These are phyloP conservation scores for Morinoia aosen DNA, from an alignment of 2,888 invertebrate species.

Conservation along the genomic window DNA sequence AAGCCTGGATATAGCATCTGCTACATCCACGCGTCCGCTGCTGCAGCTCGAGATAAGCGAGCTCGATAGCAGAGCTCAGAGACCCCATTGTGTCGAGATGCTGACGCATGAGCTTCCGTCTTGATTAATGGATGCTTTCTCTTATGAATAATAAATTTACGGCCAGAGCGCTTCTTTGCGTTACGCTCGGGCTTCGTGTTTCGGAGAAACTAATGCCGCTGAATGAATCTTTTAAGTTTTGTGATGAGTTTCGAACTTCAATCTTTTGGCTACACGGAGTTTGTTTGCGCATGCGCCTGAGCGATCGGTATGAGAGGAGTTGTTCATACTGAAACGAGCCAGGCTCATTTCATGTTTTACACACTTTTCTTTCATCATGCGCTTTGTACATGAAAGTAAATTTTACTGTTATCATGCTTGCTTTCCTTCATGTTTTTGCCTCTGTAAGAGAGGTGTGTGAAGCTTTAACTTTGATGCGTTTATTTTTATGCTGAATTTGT, in stretches of 20 bases:
- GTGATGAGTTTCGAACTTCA: neutral
- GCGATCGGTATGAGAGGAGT: neutral
- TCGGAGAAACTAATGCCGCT: neutral
- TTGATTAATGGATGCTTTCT: slow-evolving; percentile 12
- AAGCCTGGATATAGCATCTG: too few relatives aligned
- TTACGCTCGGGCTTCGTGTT: neutral
- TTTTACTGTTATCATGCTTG: too few relatives aligned
- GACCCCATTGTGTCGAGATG: neutral
- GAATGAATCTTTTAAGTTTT: neutral
- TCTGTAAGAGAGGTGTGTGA: too few relatives aligned
- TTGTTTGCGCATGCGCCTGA: neutral
- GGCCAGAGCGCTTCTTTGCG: neutral
- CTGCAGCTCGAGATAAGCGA: neutral
- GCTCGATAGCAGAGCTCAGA: neutral
- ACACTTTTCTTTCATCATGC: too few relatives aligned
- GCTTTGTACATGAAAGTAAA: too few relatives aligned
- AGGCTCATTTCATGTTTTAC: too few relatives aligned
- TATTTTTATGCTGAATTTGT: too few relatives aligned
- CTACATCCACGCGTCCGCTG: neutral
- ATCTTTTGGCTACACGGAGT: neutral
- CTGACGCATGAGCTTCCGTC: neutral
- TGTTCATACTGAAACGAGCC: too few relatives aligned
- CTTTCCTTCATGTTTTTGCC: too few relatives aligned
- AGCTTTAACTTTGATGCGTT: too few relatives aligned
- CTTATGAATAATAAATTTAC: neutral